Base-by-base conservation (phyloP, 2,113 vertebrate genomes). In the Melanotaenia duboulayi region DNA sequence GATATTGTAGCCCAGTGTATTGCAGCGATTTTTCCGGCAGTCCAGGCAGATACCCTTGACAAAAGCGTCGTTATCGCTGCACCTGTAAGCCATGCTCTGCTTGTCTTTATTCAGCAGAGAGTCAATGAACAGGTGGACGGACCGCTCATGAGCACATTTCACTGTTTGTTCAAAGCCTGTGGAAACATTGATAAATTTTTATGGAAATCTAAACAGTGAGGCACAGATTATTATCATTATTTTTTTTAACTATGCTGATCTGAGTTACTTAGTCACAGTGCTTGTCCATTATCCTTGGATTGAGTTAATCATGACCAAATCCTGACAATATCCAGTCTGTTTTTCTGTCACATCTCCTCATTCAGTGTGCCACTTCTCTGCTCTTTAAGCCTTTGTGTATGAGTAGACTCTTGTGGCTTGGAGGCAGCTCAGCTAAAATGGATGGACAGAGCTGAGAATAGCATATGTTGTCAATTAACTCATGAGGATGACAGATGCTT, bases 61-160 rank as follows among this genome's bases (percentile, higher is more conserved):
- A 78, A 99, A 98, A 8, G 94, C 93, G 17, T 76, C 90, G 88
- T 96, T 92, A 88, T 95, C 90, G 0, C 80, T 94, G 92, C 97
- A 99, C 90, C 88, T 91, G 92, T 97, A 99, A 39, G 94, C 97
- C 14, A 35, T 93, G 86, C 92, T 97, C 85, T 94, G 95, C 90
- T 92, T 92, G 73, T 95, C 84, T 0, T 90, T 68, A 51, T 97
- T 95, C 50, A 94, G 87, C 67, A 99, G 58, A 0, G 98, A 99
- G 91, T 99, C 97, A 0, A 98, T 96, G 87, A 99, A 98, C 13
- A 99, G 94, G 67, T 98, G 95, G 28, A 98, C 96, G 0, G 97
- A 96, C 9, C 97, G 92, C 87, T 97, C 97, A 0, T 99, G 98
- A 56, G 96, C 94, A 37, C 97, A 99, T 65, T 98, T 99, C 75